Percentiles rank a stretch among this genome's conserved stretches.
phyloP scores from a whole-genome alignment of 2,888 invertebrate species.

The Chironomus riparius region DNA sequence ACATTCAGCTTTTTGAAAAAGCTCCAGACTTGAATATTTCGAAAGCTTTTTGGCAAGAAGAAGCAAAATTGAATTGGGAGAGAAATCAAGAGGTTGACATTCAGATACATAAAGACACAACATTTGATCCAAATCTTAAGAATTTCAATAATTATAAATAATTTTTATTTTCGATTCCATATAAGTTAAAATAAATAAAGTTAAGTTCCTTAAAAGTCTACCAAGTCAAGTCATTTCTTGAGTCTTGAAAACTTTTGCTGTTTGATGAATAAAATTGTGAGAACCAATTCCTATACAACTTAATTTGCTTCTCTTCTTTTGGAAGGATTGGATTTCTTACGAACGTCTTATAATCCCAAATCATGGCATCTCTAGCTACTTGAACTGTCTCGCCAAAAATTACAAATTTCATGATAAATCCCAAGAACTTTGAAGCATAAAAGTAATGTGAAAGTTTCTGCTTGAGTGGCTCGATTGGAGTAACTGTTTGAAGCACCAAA shows the following conservation, averaged over 20 bases:
- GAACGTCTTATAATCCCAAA: slow-evolving; percentile 82
- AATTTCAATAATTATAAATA: too few species aligned
- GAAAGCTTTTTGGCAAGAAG: too few species aligned
- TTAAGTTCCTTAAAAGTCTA: slow-evolving; percentile 26
- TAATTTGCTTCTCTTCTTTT: slow-evolving; percentile 62
- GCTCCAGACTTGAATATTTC: too few species aligned
- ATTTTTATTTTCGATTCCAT: too few species aligned
- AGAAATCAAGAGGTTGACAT: too few species aligned
- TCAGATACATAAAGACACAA: too few species aligned
- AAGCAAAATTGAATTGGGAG: too few species aligned
- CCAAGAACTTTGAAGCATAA: slow-evolving; percentile 54
- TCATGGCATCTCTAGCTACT: slow-evolving; percentile 65
- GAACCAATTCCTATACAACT: slow-evolving; percentile 71
- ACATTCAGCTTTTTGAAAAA: too few species aligned
- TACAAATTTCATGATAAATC: slow-evolving; percentile 54
- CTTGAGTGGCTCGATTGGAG: slow-evolving; percentile 64
- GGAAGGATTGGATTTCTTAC: slow-evolving; percentile 61
- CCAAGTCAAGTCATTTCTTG: slow-evolving; percentile 34
- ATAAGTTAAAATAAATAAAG: not conserved
- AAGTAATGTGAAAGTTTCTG: slow-evolving; percentile 70
- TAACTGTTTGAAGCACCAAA: slow-evolving; percentile 65
- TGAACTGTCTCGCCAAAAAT: slow-evolving; percentile 60
- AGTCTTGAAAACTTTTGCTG: slow-evolving; percentile 48
- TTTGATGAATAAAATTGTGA: slow-evolving; percentile 73
- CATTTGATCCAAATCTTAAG: too few species aligned